phyloP scores from a whole-genome alignment of 2,797 vertebrate genomes.

The Brachyalestes nurse region DNA sequence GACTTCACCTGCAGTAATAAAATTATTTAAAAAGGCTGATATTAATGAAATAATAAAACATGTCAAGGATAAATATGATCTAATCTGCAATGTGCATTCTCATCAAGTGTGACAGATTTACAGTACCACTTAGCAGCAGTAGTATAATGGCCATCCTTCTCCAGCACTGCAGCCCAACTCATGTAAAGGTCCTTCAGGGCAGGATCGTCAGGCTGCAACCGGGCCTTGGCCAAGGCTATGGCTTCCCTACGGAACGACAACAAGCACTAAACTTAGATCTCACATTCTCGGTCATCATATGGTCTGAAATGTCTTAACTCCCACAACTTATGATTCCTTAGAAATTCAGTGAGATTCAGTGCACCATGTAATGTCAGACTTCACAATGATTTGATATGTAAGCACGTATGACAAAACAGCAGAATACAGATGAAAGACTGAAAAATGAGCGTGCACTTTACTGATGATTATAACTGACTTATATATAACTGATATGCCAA shows the following conservation, averaged over 20 bases:
- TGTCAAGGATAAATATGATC: not conserved
- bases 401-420: no score
- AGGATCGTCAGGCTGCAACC: conserved; percentile 87
- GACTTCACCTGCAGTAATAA: not conserved
- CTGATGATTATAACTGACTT: no score
- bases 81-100: not conserved
- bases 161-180: conserved; percentile 88
- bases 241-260: conserved; percentile 82
- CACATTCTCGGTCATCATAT: not conserved
- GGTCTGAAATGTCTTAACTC: no score
- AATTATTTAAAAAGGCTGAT: not conserved
- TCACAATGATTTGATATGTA: no score
- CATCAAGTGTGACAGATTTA: not conserved
- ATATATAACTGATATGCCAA: no score
- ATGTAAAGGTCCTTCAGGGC: conserved; percentile 87
- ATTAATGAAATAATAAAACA: not conserved
- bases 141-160: conserved; percentile 93
- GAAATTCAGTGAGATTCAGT: no score
- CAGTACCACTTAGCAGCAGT: conserved; percentile 92
- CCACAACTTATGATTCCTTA: no score
- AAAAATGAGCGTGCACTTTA: no score
- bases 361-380: no score
- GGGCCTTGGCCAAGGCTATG: conserved; percentile 88
- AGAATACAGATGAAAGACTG: no score
- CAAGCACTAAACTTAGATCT: not conserved